Base-by-base conservation (phyloP, 2,888 invertebrate species). In the Catocala sponsa region DNA sequence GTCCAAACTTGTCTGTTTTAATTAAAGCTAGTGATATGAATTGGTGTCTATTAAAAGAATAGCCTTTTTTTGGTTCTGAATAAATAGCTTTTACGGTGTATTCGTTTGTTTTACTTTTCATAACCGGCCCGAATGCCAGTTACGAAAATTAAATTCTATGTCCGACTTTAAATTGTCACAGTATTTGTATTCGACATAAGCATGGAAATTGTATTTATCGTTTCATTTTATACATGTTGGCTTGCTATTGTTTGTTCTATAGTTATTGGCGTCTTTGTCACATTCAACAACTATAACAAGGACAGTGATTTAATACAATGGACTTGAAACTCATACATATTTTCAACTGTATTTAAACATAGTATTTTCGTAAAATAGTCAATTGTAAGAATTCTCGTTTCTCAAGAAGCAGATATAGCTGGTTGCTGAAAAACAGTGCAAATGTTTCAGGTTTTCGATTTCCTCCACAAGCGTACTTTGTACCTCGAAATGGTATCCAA, bases 401-500 rank as follows among this genome's bases (percentile, higher is more conserved):
- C 49, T 63, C 6, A 15, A 71, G 43, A 42, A 55, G 54, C 42
- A 43, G 58, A 59, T 47, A 55, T 65, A 32, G 38, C 58, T 15
- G 46, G 46, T 42, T 47, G 52, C 59, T 51, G 52, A 46, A 65
- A 46, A 64, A 54, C 32, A 53, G 15, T 52, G 25, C 25, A 56
- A 59, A 52, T 66, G 60, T 48, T 65, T 70, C 56, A 71, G 51
- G 71, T 81, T 83, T 84, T 85, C 83, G 78, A 87, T 90, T 88
- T 86, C 83, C 83, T 82, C 54, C 65, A 69, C 81, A 81, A 82
- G 74, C 80, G 80, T 83, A 80, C 70, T 82, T 80, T 73, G 72
- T 78, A 78, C 74, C 72, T 79, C 55, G 65, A 63, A 81, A 83
- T 74, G 76, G 74, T 75, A 82, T 87, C 84, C 87, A 89, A 89